Evolutionary conservation across 2,888 invertebrate species (phyloP).

Genomic region (Tinea semifulvella): DNA sequence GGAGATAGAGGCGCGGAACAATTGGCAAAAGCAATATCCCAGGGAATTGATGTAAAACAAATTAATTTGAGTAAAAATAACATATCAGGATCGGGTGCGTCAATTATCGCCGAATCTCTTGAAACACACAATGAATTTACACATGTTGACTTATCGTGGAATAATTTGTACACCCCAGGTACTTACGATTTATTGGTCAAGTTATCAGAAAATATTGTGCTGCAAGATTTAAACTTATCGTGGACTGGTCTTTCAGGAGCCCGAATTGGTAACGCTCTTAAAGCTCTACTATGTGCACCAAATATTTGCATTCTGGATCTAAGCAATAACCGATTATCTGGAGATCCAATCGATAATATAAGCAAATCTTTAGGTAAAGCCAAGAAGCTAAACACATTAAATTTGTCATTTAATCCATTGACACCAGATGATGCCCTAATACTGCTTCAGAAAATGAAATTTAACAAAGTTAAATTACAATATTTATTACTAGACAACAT

Average conservation of each 20-base stretch:
- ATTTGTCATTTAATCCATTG: slow-evolving; percentile 42
- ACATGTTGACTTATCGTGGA: slow-evolving; percentile 42
- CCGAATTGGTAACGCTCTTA: slow-evolving; percentile 30
- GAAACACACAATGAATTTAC: slow-evolving; percentile 31
- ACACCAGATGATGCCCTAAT: slow-evolving; percentile 30
- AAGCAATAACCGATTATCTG: slow-evolving; percentile 35
- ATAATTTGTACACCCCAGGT: slow-evolving; percentile 29
- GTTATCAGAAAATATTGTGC: slow-evolving; percentile 29
- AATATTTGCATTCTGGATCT: slow-evolving; percentile 30
- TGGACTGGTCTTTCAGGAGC: slow-evolving; percentile 36
- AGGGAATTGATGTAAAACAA: slow-evolving; percentile 30
- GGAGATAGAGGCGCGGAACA: slow-evolving; percentile 31
- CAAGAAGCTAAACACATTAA: slow-evolving; percentile 30
- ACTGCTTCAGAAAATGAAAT: slow-evolving; percentile 30
- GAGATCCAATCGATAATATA: slow-evolving; percentile 28
- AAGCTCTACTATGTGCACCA: slow-evolving; percentile 26
- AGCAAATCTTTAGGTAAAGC: slow-evolving; percentile 26
- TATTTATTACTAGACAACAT: slow-evolving; percentile 36
- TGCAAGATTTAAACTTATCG: slow-evolving; percentile 36
- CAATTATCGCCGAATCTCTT: slow-evolving; percentile 30
- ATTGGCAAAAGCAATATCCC: slow-evolving; percentile 28
- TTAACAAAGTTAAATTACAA: slow-evolving; percentile 27
- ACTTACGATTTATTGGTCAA: slow-evolving; percentile 26
- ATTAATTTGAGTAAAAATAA: slow-evolving; percentile 36
- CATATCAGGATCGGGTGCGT: slow-evolving; percentile 31